These are phyloP conservation scores for human (Homo sapiens) DNA, from an alignment of 2,113 vertebrate genomes.

Conservation along the genomic window GRCh38 chr11:25312001-25312500, in stretches of 20 bases:
- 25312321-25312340: not conserved
- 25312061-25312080: not conserved
- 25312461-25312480: not conserved
- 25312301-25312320: not conserved
- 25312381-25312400: not conserved
- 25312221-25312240: not conserved
- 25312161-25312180: not conserved
- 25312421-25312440: not conserved
- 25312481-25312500: not conserved
- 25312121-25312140: not conserved
- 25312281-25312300: not conserved
- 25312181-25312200: not conserved
- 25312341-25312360: not conserved
- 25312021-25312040: not conserved
- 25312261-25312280: not conserved
- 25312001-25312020: not conserved
- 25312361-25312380: not conserved
- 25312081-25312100: not conserved
- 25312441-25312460: not conserved
- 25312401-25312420: not conserved
- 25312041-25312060: not conserved
- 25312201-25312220: not conserved
- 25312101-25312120: not conserved
- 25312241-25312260: not conserved
- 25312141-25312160: not conserved